Conservation (phyloP, 2,888 invertebrate species). For the Auanema sp. region DNA sequence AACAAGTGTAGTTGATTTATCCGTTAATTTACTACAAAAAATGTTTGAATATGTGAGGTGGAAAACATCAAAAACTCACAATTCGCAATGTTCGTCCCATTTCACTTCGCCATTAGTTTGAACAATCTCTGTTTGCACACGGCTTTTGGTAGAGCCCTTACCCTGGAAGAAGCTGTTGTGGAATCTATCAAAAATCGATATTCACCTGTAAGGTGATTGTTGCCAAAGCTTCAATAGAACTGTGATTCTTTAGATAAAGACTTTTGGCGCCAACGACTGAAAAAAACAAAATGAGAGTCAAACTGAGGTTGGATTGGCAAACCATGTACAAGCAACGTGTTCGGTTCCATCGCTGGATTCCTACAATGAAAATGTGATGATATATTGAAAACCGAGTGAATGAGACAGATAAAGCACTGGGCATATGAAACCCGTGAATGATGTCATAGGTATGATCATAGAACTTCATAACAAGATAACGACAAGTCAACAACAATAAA, state of each 20-base stretch:
- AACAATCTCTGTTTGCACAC: constrained; percentile 36
- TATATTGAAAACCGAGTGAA: no score
- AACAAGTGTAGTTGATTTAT: constrained; percentile 42
- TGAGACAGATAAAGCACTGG: no score
- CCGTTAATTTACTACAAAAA: constrained; percentile 46
- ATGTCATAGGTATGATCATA: no score
- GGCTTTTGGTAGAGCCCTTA: constrained; percentile 41
- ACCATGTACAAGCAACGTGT: constrained; percentile 45
- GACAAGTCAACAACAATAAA: no score
- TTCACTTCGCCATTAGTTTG: constrained; percentile 37
- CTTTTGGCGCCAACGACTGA: constrained; percentile 49
- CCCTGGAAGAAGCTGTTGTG: constrained; percentile 17
- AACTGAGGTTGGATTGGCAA: constrained; percentile 7
- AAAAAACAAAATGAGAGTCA: constrained; percentile 13
- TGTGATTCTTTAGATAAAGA: constrained; percentile 48
- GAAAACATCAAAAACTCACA: constrained; percentile 34
- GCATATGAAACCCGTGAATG: no score
- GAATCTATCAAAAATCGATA: background rate
- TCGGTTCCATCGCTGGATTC: constrained; percentile 40
- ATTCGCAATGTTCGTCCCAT: constrained; percentile 61
- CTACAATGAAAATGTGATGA: background rate
- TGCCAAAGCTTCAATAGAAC: constrained; percentile 36
- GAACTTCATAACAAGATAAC: no score
- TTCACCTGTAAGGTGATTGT: constrained; percentile 18
- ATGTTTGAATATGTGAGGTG: background rate